Conservation (phyloP, 2,888 invertebrate genomes). For the Drosophila phalerata region DNA sequence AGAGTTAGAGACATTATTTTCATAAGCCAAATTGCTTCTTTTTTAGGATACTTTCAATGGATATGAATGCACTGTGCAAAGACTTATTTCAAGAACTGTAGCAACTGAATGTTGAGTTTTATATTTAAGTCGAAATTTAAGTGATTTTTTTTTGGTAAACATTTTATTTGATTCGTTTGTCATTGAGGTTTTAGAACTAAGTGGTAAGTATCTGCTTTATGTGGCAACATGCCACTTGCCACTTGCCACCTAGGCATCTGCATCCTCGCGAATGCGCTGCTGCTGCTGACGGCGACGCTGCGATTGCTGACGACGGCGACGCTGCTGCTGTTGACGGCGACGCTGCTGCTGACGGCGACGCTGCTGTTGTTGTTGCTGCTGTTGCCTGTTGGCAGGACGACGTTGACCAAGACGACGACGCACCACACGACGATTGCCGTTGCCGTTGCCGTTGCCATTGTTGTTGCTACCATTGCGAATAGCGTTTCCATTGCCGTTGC, state of each 20-base stretch:
- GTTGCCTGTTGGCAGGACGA: slow-evolving; percentile 42
- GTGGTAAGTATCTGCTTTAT: background rate
- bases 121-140: no score
- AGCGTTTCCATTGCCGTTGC: slow-evolving; percentile 37
- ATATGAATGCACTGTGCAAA: no score
- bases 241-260: slow-evolving; percentile 12
- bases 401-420: slow-evolving; percentile 58
- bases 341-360: slow-evolving; percentile 48
- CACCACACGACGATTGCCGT: slow-evolving; percentile 31
- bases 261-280: slow-evolving; percentile 33
- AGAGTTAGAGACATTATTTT: no score
- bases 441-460: slow-evolving; percentile 14
- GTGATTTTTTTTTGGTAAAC: slow-evolving; percentile 20
- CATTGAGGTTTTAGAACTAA: background rate
- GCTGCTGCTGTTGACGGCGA: slow-evolving; percentile 33
- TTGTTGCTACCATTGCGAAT: slow-evolving; percentile 27
- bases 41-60: background rate
- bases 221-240: background rate
- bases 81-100: background rate
- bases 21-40: no score
- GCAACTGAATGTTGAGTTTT: background rate
- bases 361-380: slow-evolving; percentile 46
- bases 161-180: slow-evolving; percentile 52
- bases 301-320: slow-evolving; percentile 29
- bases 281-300: slow-evolving; percentile 44